A percentile compares a stretch with the other conserved stretches of the same genome.
These are phyloP conservation scores for Eulithis prunata DNA, from an alignment of 2,888 invertebrate species.

Conservation along the genomic window DNA sequence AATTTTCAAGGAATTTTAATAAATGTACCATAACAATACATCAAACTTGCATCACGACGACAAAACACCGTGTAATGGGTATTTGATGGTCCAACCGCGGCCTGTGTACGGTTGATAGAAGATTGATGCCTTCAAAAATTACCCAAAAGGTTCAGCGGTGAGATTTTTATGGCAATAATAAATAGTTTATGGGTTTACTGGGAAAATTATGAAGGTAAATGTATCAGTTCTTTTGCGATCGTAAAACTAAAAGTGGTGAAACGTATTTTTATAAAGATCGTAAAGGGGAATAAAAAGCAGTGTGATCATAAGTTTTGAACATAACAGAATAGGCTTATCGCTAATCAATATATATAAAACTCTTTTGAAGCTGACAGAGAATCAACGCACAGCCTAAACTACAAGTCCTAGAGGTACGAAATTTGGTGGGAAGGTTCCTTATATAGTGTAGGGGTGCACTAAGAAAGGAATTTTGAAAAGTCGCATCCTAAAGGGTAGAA, in stretches of 20 bases:
- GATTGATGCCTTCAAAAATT: conserved; percentile 64
- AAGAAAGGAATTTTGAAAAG: too few species aligned
- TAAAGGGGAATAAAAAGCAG: not conserved
- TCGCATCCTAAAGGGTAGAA: too few species aligned
- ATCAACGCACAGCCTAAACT: too few species aligned
- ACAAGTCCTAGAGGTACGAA: too few species aligned
- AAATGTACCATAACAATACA: conserved; percentile 31
- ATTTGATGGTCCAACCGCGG: conserved; percentile 59
- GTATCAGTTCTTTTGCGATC: conserved; percentile 23
- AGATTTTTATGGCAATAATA: conserved; percentile 29
- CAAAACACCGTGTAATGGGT: conserved; percentile 55
- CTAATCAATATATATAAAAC: too few species aligned
- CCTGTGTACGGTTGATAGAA: conserved; percentile 54
- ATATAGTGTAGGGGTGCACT: too few species aligned
- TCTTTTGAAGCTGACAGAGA: too few species aligned
- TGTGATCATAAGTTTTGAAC: too few species aligned
- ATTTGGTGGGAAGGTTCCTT: too few species aligned
- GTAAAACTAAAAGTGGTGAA: not conserved
- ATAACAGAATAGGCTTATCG: too few species aligned
- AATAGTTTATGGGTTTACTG: conserved; percentile 30
- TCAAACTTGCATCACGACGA: conserved; percentile 21
- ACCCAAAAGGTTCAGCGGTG: conserved; percentile 28
- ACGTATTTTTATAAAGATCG: not conserved
- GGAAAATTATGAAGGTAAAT: conserved; percentile 19
- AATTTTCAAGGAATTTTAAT: conserved; percentile 15